Evolutionary conservation across 2,113 vertebrate species (phyloP), one percentile per base, ranked within the genome.

Genomic region (Raphicerus campestris): DNA sequence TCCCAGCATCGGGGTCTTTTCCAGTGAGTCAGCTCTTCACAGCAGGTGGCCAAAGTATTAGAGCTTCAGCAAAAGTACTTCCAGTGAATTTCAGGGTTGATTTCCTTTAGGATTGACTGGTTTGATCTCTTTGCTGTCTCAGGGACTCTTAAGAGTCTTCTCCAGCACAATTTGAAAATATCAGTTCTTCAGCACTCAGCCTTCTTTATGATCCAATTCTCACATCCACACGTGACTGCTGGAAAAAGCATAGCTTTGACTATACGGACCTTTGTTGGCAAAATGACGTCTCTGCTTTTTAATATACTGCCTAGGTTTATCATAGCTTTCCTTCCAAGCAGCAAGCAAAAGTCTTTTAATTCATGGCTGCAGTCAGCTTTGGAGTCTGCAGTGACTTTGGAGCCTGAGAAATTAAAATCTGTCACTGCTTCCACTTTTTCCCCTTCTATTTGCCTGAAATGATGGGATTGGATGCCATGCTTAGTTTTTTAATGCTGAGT

Each of bases 181-280:
- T 75, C 39, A 75, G 0, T 42, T 75, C 70, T 75, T 75, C 39
- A 42, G 70, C 70, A 42, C 35, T 75, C 22, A 42, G 22, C 35
- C 20, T 75, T 75, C 35, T 75, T 75, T 26, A 26, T 75, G 35
- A 70, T 24, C 35, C 39, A 75, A 7, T 13, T 75, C 70, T 42
- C 70, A 75, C 10, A 75, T 42, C 39, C 70, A 75, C 26, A 11
- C 6, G 1, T 75, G 70, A 42, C 39, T 42, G 3, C 39, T 75
- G 22, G 35, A 26, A 42, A 73, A 75, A 75, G 39, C 10, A 14
- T 26, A 75, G 70, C 70, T 75, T 75, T 75, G 70, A 42, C 70
- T 75, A 14, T 42, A 42, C 0, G 3, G 35, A 42, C 22, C 3
- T 75, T 42, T 42, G 39, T 75, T 3, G 0, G 39, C 70, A 42